Evolutionary conservation across 1,140 invertebrate species (phyloP).

Genomic region (Eubasilissa regina): DNA sequence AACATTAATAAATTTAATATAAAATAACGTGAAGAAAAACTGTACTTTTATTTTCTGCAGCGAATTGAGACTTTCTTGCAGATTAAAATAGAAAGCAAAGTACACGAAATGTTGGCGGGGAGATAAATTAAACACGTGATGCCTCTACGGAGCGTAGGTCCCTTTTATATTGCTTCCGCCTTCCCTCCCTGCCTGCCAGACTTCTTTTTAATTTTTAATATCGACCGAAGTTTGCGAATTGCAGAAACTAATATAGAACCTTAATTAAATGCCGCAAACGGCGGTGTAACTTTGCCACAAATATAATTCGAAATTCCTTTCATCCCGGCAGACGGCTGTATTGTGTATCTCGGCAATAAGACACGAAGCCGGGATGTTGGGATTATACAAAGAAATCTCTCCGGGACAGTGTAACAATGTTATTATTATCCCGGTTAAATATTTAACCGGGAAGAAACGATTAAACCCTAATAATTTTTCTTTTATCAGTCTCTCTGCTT

Average conservation of each 20-base stretch:
- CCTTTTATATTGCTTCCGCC: constrained; percentile 39
- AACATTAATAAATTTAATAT: no score
- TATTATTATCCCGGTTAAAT: constrained; percentile 15
- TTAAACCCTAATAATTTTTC: not conserved
- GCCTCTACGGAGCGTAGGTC: not conserved
- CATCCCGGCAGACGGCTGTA: constrained; percentile 49
- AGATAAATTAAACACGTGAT: constrained; percentile 48
- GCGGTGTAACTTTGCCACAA: constrained; percentile 55
- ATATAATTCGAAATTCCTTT: constrained; percentile 60
- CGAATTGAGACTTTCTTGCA: constrained; percentile 4
- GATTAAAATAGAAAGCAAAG: constrained; percentile 12
- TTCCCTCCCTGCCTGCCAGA: constrained; percentile 29
- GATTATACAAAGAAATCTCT: constrained; percentile 28
- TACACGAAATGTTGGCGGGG: constrained; percentile 11
- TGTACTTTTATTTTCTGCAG: no score
- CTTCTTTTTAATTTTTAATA: constrained; percentile 60
- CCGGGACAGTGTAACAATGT: constrained; percentile 18
- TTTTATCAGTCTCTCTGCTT: no score
- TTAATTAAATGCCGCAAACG: constrained; percentile 61
- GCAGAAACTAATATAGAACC: constrained; percentile 61
- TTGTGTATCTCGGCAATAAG: constrained; percentile 39
- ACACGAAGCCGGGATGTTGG: not conserved
- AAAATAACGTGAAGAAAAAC: no score
- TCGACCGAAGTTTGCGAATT: constrained; percentile 57
- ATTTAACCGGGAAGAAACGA: not conserved